Evolutionary conservation across 2,113 vertebrate genomes (phyloP).

Genomic region (Tachuris rubrigastra): DNA sequence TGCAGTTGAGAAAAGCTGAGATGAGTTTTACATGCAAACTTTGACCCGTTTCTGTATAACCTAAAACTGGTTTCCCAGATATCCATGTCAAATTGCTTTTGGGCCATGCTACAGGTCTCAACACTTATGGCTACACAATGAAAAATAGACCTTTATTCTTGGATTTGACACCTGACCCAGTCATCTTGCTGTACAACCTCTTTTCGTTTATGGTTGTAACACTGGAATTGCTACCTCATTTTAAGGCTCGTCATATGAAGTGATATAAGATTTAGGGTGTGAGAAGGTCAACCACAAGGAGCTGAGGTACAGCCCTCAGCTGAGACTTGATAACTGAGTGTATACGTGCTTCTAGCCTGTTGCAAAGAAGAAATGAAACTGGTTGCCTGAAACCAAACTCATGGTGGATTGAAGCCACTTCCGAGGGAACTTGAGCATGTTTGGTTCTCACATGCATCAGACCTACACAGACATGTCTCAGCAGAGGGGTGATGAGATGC

Average conservation of each 20-base stretch:
- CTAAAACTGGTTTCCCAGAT: neutral
- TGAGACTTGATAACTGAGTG: neutral
- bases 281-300: neutral
- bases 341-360: neutral
- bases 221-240: neutral
- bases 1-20: neutral
- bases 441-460: neutral
- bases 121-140: neutral
- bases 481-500: neutral
- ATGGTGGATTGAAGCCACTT: constrained; percentile 21
- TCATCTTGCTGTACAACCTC: neutral
- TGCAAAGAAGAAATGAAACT: neutral
- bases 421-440: neutral
- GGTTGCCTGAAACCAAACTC: neutral
- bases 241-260: neutral
- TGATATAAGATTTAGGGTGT: neutral
- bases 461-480: neutral
- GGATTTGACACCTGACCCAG: neutral
- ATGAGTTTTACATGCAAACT: neutral
- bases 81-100: neutral
- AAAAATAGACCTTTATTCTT: neutral
- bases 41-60: neutral
- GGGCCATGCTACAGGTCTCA: neutral
- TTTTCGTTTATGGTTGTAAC: neutral
- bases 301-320: neutral